These are phyloP conservation scores for Thera obeliscata DNA, from an alignment of 2,888 invertebrate genomes.

Conservation along the genomic window DNA sequence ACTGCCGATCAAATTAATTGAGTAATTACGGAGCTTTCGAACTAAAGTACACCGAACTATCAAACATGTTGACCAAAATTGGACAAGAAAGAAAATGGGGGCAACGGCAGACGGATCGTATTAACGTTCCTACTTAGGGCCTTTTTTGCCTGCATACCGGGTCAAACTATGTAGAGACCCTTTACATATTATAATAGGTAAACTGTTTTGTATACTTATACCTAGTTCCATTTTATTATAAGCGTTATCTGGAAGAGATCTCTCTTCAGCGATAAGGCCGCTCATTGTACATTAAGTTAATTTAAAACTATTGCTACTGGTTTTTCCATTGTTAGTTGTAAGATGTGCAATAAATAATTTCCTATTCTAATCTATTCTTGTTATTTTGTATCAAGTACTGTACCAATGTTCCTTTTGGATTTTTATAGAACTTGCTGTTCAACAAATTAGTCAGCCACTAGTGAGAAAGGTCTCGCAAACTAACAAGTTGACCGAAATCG, in stretches of 20 bases:
- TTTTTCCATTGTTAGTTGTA: too few species aligned
- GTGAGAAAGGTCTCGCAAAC: neutral
- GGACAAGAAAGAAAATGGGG: conserved; percentile 49
- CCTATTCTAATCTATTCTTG: too few species aligned
- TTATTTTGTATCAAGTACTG: too few species aligned
- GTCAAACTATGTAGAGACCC: neutral
- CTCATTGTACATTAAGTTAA: too few species aligned
- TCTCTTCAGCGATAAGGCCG: too few species aligned
- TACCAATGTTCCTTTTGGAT: too few species aligned
- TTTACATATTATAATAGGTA: too few species aligned
- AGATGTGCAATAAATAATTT: too few species aligned
- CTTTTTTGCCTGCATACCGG: neutral
- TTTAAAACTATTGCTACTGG: too few species aligned
- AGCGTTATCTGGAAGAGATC: too few species aligned
- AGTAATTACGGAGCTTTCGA: conserved; percentile 62
- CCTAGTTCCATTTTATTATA: too few species aligned
- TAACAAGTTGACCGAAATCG: conserved; percentile 43
- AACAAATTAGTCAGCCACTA: neutral
- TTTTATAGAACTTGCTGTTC: neutral
- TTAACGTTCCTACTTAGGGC: neutral
- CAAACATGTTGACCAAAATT: conserved; percentile 41
- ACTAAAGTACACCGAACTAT: conserved; percentile 38
- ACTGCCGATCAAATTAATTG: conserved; percentile 62
- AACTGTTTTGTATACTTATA: too few species aligned
- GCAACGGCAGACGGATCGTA: conserved; percentile 33